phyloP scores from a whole-genome alignment of 1,140 invertebrate species.

The Plectrocnemia conspersa region DNA sequence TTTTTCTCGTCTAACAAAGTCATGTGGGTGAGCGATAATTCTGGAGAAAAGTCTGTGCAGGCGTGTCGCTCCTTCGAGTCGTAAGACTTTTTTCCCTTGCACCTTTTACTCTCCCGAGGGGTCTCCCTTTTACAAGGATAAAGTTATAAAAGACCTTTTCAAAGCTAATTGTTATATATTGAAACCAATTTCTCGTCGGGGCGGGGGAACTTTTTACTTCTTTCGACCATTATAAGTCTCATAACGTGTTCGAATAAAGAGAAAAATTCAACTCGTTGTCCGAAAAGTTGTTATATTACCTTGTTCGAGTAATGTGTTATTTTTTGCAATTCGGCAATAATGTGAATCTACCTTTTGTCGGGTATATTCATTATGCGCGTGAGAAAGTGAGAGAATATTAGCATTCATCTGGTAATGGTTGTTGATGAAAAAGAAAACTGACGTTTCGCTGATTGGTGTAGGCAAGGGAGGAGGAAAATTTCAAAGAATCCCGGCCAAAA shows the following conservation, averaged over 20 bases:
- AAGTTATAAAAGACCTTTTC: slow-evolving; percentile 23
- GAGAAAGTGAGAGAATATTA: background rate
- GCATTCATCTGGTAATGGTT: background rate
- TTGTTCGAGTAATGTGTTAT: too few relatives aligned
- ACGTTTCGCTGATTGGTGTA: slow-evolving; percentile 5
- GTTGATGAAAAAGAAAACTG: slow-evolving; percentile 10
- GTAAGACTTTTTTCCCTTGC: slow-evolving; percentile 18
- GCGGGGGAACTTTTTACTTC: slow-evolving; percentile 13
- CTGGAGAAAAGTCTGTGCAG: background rate
- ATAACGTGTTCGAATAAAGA: background rate
- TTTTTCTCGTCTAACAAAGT: background rate
- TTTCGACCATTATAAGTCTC: background rate
- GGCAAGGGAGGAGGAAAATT: background rate
- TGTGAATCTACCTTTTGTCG: too few relatives aligned
- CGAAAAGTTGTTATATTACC: too few relatives aligned
- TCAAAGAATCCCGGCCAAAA: slow-evolving; percentile 11
- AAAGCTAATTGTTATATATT: slow-evolving; percentile 30
- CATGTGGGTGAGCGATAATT: slow-evolving; percentile 5
- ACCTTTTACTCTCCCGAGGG: background rate
- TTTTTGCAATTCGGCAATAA: too few relatives aligned
- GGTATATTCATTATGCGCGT: too few relatives aligned
- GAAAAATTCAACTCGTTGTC: too few relatives aligned
- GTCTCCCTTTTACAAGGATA: slow-evolving; percentile 5
- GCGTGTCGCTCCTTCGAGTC: slow-evolving; percentile 9
- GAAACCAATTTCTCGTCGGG: slow-evolving; percentile 19